Evolutionary conservation across 1,140 invertebrate species (phyloP).

Genomic region (Diabrotica virgifera): DNA sequence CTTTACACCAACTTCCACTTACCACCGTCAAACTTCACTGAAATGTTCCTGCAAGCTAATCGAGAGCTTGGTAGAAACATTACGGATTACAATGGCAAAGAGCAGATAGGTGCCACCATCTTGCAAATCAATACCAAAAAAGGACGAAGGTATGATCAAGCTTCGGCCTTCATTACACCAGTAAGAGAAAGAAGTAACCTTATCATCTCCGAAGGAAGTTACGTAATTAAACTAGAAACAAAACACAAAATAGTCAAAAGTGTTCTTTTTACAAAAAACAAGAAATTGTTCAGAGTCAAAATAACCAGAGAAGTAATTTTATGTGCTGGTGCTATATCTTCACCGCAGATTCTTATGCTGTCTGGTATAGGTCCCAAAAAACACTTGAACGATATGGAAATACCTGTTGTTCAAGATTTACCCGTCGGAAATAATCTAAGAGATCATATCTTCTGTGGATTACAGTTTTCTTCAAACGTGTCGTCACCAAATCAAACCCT

Average conservation of each 20-base stretch:
- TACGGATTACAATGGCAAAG: constrained; percentile 65
- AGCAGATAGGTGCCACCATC: constrained; percentile 59
- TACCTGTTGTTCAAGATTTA: constrained; percentile 50
- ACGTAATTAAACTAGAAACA: constrained; percentile 54
- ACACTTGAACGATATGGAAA: constrained; percentile 47
- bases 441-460: constrained; percentile 8
- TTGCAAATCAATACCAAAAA: constrained; percentile 49
- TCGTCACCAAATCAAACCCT: not conserved
- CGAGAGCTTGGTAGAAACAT: constrained; percentile 53
- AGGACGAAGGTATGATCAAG: constrained; percentile 52
- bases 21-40: constrained; percentile 49
- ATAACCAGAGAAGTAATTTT: constrained; percentile 59
- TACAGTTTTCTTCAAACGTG: constrained; percentile 6
- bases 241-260: constrained; percentile 56
- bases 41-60: constrained; percentile 61
- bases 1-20: constrained; percentile 28
- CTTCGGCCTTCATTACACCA: constrained; percentile 55
- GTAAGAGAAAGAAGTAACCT: constrained; percentile 53
- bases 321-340: constrained; percentile 49
- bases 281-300: constrained; percentile 42
- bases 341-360: constrained; percentile 55
- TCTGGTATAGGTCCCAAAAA: constrained; percentile 56
- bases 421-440: constrained; percentile 48
- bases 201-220: constrained; percentile 48
- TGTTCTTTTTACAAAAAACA: constrained; percentile 53